A percentile compares a stretch with the other conserved stretches of the same genome.
Evolutionary conservation across 2,113 vertebrate species (phyloP).

Genomic region (Notechis scutatus): DNA sequence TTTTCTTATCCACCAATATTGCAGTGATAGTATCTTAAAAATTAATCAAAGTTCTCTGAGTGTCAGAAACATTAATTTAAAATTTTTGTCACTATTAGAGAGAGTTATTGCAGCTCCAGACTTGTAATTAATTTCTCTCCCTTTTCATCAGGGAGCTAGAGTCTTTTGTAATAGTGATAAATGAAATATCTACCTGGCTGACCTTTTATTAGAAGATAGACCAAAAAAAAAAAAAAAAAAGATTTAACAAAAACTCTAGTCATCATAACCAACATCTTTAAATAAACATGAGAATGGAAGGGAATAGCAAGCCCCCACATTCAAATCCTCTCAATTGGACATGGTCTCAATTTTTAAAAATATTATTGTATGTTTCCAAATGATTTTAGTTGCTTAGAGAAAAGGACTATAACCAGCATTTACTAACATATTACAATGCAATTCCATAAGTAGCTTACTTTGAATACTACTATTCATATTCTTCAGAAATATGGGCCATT

Average conservation of each 20-base stretch:
- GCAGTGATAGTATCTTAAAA: slow-evolving; percentile 73
- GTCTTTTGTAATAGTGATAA: slow-evolving; percentile 77
- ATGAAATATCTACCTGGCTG: slow-evolving; percentile 71
- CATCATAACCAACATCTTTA: slow-evolving; percentile 67
- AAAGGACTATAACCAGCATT: neutral
- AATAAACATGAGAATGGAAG: slow-evolving; percentile 58
- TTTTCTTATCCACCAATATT: slow-evolving; percentile 69
- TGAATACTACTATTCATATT: neutral
- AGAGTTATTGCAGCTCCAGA: slow-evolving; percentile 77
- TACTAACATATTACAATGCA: neutral
- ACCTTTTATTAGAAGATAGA: slow-evolving; percentile 66
- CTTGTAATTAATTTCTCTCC: slow-evolving; percentile 84
- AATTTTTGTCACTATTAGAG: slow-evolving; percentile 80
- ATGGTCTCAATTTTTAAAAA: neutral
- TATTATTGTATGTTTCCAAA: neutral
- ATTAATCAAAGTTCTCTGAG: slow-evolving; percentile 81
- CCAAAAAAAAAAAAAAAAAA: slow-evolving; percentile 50
- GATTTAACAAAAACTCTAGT: slow-evolving; percentile 57
- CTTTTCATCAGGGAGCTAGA: slow-evolving; percentile 70
- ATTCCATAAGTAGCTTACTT: neutral
- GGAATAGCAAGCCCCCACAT: slow-evolving; percentile 10
- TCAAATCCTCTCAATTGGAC: slow-evolving; percentile 25
- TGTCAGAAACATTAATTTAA: slow-evolving; percentile 83
- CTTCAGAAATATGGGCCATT: neutral
- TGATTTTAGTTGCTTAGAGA: neutral